A percentile compares a stretch with the other conserved stretches of the same genome.
These are phyloP conservation scores for Phyllotreta cruciferae DNA, from an alignment of 2,888 invertebrate genomes.

Conservation along the genomic window DNA sequence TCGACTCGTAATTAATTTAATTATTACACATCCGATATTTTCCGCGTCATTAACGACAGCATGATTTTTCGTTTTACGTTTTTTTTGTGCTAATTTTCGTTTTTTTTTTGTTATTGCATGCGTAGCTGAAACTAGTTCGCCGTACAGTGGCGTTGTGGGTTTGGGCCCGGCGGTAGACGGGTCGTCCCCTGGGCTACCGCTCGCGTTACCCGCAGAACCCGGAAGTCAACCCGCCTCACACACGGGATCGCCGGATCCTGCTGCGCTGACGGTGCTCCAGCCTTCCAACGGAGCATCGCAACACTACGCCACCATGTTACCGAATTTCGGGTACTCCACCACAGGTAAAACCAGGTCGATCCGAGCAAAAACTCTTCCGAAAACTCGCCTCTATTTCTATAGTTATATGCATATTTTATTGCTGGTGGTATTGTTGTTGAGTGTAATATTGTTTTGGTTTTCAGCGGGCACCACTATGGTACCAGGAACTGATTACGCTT, in stretches of 20 bases:
- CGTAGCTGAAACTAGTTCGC: slow-evolving; percentile 59
- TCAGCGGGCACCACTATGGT: slow-evolving; percentile 70
- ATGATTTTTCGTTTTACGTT: slow-evolving; percentile 43
- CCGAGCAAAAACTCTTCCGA: not conserved
- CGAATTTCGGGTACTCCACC: slow-evolving; percentile 74
- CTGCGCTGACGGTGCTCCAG: slow-evolving; percentile 65
- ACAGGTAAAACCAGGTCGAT: slow-evolving; percentile 60
- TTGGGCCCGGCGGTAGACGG: slow-evolving; percentile 59
- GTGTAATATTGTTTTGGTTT: slow-evolving; percentile 40
- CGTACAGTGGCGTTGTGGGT: slow-evolving; percentile 60
- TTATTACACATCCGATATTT: slow-evolving; percentile 14
- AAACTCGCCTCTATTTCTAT: not conserved
- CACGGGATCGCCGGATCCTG: slow-evolving; percentile 62
- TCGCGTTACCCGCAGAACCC: slow-evolving; percentile 59
- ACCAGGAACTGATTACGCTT: slow-evolving; percentile 72
- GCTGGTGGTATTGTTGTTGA: not conserved
- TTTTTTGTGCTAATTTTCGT: slow-evolving; percentile 51
- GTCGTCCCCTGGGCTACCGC: slow-evolving; percentile 62
- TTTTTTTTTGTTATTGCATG: slow-evolving; percentile 49
- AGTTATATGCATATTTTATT: too few relatives aligned
- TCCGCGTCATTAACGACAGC: slow-evolving; percentile 21
- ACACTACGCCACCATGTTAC: slow-evolving; percentile 70
- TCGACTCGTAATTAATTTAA: slow-evolving; percentile 5
- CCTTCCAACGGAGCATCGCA: slow-evolving; percentile 65
- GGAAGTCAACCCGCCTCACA: slow-evolving; percentile 61